These are phyloP conservation scores for Eristalis pertinax DNA, from an alignment of 2,888 invertebrate species.

Conservation along the genomic window DNA sequence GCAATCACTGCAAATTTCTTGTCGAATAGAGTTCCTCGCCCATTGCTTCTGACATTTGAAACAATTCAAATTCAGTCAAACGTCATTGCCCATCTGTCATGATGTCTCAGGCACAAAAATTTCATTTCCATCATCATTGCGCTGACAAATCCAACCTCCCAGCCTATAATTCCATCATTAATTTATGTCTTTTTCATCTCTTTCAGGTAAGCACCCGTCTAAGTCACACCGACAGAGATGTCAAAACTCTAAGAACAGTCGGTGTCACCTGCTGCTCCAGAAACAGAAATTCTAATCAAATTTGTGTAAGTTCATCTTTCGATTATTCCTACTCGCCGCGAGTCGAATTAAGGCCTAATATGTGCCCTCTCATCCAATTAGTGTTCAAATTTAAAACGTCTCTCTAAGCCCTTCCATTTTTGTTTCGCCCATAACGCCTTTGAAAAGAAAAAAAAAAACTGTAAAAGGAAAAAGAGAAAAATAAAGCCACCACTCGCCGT, in stretches of 20 bases:
- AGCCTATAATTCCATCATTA: neutral
- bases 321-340: neutral
- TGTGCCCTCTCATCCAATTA: constrained; percentile 11
- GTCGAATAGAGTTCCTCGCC: too few species aligned
- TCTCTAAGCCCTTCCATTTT: constrained; percentile 11
- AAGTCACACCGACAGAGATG: neutral
- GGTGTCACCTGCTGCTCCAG: neutral
- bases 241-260: neutral
- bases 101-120: neutral
- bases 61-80: too few species aligned
- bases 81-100: neutral
- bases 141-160: neutral
- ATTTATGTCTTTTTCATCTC: neutral
- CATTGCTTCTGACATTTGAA: too few species aligned
- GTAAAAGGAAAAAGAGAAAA: neutral
- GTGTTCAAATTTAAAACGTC: neutral
- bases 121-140: neutral
- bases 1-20: too few species aligned
- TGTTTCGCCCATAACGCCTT: neutral
- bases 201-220: constrained; percentile 4
- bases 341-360: neutral
- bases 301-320: neutral
- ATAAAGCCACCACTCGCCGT: neutral
- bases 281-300: neutral
- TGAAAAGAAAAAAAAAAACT: neutral